A percentile compares a stretch with the other conserved stretches of the same genome.
These are phyloP conservation scores for Mustelus asterias DNA, from an alignment of 2,113 vertebrate genomes.

Conservation along the genomic window DNA sequence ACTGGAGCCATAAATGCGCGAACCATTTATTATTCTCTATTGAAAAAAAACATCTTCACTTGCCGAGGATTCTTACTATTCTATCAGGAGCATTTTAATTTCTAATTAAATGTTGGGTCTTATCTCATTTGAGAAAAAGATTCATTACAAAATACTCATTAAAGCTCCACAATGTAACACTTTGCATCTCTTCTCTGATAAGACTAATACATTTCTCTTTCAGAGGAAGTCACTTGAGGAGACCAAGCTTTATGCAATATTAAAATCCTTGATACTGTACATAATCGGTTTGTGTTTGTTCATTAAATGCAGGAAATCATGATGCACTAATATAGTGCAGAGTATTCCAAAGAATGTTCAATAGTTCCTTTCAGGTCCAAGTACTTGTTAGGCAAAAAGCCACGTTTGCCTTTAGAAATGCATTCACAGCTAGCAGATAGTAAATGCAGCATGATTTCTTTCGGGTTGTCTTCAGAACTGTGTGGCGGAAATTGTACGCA, in stretches of 20 bases:
- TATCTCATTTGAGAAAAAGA: constrained; percentile 19
- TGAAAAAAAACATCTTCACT: constrained; percentile 1
- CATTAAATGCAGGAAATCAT: constrained; percentile 61
- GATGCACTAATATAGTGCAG: constrained; percentile 96
- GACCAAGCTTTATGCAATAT: constrained; percentile 47
- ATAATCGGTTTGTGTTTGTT: constrained; percentile 71
- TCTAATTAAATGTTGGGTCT: background rate
- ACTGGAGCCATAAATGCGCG: background rate
- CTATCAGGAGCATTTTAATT: constrained; percentile 7
- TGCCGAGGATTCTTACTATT: background rate
- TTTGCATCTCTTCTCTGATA: constrained; percentile 33
- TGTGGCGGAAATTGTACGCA: constrained; percentile 36
- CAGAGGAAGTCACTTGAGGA: constrained; percentile 24
- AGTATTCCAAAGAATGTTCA: constrained; percentile 55
- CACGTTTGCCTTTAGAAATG: background rate
- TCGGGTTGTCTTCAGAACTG: constrained; percentile 62
- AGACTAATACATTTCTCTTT: background rate
- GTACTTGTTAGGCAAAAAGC: background rate
- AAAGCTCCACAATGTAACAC: constrained; percentile 3
- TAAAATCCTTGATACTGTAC: constrained; percentile 63
- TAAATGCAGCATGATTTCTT: constrained; percentile 44
- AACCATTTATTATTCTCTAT: constrained; percentile 27
- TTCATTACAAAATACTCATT: constrained; percentile 32
- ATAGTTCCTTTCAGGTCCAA: constrained; percentile 51
- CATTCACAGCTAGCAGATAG: background rate